Evolutionary conservation across 2,888 invertebrate species (phyloP), one percentile per base, ranked within the genome.

Genomic region (Drosophila falleni): DNA sequence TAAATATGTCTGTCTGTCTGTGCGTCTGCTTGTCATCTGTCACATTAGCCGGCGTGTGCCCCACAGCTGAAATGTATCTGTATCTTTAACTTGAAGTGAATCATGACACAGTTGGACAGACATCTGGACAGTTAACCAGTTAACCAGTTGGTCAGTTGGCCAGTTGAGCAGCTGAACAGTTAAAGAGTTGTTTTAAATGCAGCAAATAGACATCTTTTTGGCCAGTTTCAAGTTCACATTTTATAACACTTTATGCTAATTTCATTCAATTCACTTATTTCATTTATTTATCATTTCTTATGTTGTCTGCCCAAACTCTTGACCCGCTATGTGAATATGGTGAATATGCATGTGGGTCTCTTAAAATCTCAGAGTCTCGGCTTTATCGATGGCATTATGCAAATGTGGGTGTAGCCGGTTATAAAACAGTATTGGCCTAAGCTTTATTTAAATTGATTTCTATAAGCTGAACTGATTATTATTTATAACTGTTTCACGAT

Each of bases 361-460:
- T 44, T 46, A 10, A 1, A 41, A 5, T 42, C 42, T 44, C 49
- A 10, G 2, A 41, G 10, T 42, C 42, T 42, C 19, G 5, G 16
- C 35, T 49, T 39, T 50, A 41, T 68, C 61, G 49, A 19, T 59
- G 35, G 33, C 26, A 54, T 65, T 81, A 82, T 84, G 76, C 54
- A 66, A 85, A 80, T 85, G 85, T 87, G 73, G 84, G 84, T 76
- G 84, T 82, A 68, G 82, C 84, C 69, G 75, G 53, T 64, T 73
- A 68, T 73, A 75, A 69, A 79, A 79, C 74, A 39, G 67, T 76
- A 73, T 80, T 41, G 37, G 63, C 1, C 13, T 54, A 37, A 47
- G 65, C 54, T 66, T 46, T 56, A 61, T 75, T 75, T 53, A 55
- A 71, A 70, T 72, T 37, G 49, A 67, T 49, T 69, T 73, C 19